Evolutionary conservation across 2,888 invertebrate genomes (phyloP), one percentile per base, ranked within the genome.

Genomic region (Xestia ashworthii): DNA sequence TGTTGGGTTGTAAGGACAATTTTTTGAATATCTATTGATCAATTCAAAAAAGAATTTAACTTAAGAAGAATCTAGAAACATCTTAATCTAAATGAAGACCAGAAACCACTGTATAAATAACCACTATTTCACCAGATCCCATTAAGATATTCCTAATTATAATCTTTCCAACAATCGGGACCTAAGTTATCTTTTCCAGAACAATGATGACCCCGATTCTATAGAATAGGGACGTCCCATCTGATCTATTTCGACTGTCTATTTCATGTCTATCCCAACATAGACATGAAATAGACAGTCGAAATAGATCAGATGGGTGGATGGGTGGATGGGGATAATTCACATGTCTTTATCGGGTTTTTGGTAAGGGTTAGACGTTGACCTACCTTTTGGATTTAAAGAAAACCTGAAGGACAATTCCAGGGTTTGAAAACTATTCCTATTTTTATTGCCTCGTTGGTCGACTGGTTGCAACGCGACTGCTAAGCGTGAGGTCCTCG

Each of bases 251-350:
- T 65, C 67, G 46, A 76, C 65, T 62, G 74, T 50, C 72, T 68
- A 81, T 74, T 80, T 75, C 48, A 14, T 64, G 73, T 64, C 53
- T 73, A 32, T 32, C n/a, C n/a, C n/a, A n/a, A n/a, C n/a, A n/a
- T n/a, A n/a, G n/a, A n/a, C n/a, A n/a, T n/a, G n/a, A n/a, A n/a
- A n/a, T n/a, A n/a, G n/a, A n/a, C n/a, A n/a, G n/a, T n/a, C n/a
- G n/a, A n/a, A n/a, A n/a, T n/a, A n/a, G n/a, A n/a, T n/a, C n/a
- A n/a, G n/a, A n/a, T n/a, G n/a, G n/a, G n/a, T n/a, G n/a, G n/a
- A n/a, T n/a, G n/a, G n/a, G n/a, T n/a, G n/a, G 19, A 62, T 58
- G 66, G 70, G 55, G 46, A 55, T 64, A 70, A 64, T 72, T 71
- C 66, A 73, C 71, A 66, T 44, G 60, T 38, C 48, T 64, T 73